Conservation (phyloP, 2,888 invertebrate genomes). For the Xestobium rufovillosum region DNA sequence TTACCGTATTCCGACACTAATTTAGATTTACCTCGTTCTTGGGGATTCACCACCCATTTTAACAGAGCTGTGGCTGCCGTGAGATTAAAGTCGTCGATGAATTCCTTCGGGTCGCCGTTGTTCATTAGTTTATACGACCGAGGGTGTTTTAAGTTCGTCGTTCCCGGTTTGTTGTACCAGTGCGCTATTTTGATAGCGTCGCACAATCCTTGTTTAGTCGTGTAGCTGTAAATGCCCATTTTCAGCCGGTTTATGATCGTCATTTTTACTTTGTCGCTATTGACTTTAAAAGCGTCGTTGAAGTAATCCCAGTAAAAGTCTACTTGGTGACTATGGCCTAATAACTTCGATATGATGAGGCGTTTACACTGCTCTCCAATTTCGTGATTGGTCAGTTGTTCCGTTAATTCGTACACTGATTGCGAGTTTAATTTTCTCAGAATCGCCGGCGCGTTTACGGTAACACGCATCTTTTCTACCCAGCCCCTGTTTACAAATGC, state of each 20-base stretch:
- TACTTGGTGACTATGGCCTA: constrained; percentile 54
- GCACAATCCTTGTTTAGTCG: constrained; percentile 48
- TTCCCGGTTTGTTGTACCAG: constrained; percentile 55
- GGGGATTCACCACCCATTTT: constrained; percentile 49
- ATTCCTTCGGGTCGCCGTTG: constrained; percentile 50
- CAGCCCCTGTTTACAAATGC: constrained; percentile 61
- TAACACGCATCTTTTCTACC: constrained; percentile 59
- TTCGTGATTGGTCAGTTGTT: constrained; percentile 32
- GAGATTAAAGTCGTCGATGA: constrained; percentile 65
- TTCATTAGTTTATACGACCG: constrained; percentile 60
- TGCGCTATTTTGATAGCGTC: constrained; percentile 52
- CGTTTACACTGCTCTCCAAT: constrained; percentile 30
- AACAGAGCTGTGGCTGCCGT: constrained; percentile 73
- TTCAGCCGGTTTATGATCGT: constrained; percentile 37
- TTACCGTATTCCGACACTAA: constrained; percentile 49
- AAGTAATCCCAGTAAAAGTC: constrained; percentile 65
- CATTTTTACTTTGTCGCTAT: constrained; percentile 34
- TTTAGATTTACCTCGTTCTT: constrained; percentile 29
- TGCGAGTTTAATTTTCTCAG: constrained; percentile 26
- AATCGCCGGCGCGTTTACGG: constrained; percentile 33
- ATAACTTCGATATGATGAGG: constrained; percentile 52
- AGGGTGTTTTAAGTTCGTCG: constrained; percentile 62
- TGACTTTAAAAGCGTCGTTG: constrained; percentile 34
- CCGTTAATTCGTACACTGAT: constrained; percentile 31
- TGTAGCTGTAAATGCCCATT: constrained; percentile 41